These are phyloP conservation scores for Lepidurus arcticus DNA, from an alignment of 1,140 invertebrate species.

Conservation along the genomic window DNA sequence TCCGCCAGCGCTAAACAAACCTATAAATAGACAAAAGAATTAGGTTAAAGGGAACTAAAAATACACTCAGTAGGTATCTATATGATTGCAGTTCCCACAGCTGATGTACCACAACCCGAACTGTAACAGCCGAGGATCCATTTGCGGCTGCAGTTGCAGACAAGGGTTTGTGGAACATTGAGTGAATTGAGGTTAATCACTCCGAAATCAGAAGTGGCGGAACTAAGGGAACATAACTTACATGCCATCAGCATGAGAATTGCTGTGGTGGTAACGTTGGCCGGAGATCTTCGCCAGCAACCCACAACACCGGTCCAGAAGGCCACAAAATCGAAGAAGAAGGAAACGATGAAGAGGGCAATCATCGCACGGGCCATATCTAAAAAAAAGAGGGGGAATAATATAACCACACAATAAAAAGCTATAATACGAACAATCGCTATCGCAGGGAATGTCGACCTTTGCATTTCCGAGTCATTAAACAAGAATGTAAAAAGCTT, in stretches of 20 bases:
- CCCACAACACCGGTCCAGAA: constrained; percentile 89
- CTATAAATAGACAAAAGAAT: constrained; percentile 46
- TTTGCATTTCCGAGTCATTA: not conserved
- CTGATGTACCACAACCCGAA: not conserved
- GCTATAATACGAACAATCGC: not conserved
- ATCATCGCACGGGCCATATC: constrained; percentile 88
- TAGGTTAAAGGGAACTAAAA: not conserved
- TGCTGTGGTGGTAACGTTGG: constrained; percentile 86
- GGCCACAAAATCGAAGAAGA: constrained; percentile 80
- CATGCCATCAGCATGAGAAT: constrained; percentile 83
- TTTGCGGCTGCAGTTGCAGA: not conserved
- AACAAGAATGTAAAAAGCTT: not conserved
- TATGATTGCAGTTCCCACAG: not conserved
- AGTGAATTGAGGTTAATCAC: not conserved
- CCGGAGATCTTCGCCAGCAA: constrained; percentile 85
- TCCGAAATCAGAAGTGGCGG: constrained; percentile 13
- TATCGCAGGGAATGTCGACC: not conserved
- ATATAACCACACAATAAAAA: not conserved
- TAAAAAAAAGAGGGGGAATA: constrained; percentile 46
- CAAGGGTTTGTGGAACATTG: not conserved
- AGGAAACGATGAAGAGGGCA: constrained; percentile 81
- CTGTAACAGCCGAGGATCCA: not conserved
- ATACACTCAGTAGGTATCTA: not conserved
- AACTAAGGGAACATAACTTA: constrained; percentile 56
- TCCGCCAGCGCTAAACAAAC: constrained; percentile 77